Evolutionary conservation across 2,113 vertebrate genomes (phyloP).

Genomic region (Halcyon senegalensis): DNA sequence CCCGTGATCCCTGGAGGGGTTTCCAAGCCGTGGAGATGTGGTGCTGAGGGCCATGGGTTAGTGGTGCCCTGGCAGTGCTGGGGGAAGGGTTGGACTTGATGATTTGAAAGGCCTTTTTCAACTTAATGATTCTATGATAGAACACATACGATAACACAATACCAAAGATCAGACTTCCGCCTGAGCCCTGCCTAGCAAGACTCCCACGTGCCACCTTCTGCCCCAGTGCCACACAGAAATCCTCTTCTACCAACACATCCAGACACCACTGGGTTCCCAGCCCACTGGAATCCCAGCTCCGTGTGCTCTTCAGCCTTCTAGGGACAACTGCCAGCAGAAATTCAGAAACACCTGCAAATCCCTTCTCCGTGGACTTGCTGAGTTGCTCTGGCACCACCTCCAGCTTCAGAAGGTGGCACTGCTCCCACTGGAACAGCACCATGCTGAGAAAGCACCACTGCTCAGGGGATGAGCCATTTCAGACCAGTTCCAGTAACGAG

Average conservation of each 20-base stretch:
- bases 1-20: too few species aligned
- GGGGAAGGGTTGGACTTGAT: too few species aligned
- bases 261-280: not conserved
- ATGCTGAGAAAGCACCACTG: not conserved
- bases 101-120: too few species aligned
- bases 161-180: too few species aligned
- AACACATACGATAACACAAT: fast-evolving
- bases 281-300: not conserved
- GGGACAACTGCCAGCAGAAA: not conserved
- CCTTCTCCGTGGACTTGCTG: not conserved
- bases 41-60: too few species aligned
- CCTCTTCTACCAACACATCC: not conserved
- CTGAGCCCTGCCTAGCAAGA: not conserved
- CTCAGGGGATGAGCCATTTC: not conserved
- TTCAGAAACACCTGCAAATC: not conserved
- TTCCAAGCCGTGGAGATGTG: too few species aligned
- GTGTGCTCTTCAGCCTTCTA: not conserved
- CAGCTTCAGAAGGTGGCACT: not conserved
- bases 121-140: too few species aligned
- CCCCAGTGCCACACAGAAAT: not conserved
- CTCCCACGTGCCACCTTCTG: fast-evolving
- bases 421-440: not conserved
- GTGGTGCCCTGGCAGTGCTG: too few species aligned
- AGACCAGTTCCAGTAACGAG: not conserved
- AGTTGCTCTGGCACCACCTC: not conserved